These are phyloP conservation scores for Ataeniobius toweri DNA, from an alignment of 2,797 vertebrate species.

Conservation along the genomic window DNA sequence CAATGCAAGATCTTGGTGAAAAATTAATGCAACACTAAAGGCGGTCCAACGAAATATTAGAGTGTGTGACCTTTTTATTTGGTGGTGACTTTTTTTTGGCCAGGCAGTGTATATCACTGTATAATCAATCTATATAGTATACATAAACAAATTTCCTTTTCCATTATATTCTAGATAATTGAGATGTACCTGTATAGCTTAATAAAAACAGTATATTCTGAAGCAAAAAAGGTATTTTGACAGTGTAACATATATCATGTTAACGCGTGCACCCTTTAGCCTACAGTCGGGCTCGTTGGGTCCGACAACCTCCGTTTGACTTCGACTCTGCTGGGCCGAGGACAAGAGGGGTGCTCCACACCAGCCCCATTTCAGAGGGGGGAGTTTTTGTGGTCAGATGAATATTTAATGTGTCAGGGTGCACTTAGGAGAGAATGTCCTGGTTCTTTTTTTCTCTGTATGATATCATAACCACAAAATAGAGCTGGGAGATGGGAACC, in stretches of 20 bases:
- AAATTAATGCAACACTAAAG: too few relatives aligned
- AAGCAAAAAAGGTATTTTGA: not conserved
- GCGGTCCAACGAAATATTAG: too few relatives aligned
- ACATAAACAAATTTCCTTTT: not conserved
- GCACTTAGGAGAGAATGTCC: conserved; percentile 85
- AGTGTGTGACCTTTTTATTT: too few relatives aligned
- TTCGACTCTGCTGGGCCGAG: conserved; percentile 54
- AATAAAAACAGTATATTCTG: not conserved
- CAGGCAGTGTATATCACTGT: too few relatives aligned
- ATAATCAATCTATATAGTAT: not conserved
- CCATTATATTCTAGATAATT: not conserved
- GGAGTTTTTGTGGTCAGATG: conserved; percentile 76
- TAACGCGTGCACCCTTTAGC: conserved; percentile 46
- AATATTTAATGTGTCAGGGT: conserved; percentile 86
- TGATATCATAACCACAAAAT: conserved; percentile 90
- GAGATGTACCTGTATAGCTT: not conserved
- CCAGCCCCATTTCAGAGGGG: conserved; percentile 68
- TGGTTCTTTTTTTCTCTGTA: conserved; percentile 77
- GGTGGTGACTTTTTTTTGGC: too few relatives aligned
- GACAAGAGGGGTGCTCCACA: conserved; percentile 66
- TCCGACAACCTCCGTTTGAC: conserved; percentile 67
- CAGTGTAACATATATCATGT: conserved; percentile 7
- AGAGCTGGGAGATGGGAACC: conserved; percentile 77
- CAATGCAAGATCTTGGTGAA: too few relatives aligned
- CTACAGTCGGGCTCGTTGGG: conserved; percentile 39